These are phyloP conservation scores for Incurvaria masculella DNA, from an alignment of 2,888 invertebrate genomes.

Conservation along the genomic window DNA sequence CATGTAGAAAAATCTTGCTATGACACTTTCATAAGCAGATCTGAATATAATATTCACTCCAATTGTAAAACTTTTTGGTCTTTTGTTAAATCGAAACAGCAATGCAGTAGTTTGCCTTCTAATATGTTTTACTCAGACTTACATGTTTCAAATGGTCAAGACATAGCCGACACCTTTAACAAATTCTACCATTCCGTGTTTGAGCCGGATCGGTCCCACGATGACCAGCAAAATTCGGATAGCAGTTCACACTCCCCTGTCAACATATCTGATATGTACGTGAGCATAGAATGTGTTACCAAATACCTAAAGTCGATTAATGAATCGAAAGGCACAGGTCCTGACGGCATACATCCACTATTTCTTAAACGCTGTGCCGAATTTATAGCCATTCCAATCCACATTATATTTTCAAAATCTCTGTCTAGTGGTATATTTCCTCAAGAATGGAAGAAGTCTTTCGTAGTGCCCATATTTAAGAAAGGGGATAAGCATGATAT, in stretches of 20 bases:
- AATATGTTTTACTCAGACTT: too few species aligned
- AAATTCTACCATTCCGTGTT: not conserved
- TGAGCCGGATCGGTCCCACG: not conserved
- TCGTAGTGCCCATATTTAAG: slow-evolving; percentile 15
- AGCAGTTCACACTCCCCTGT: too few species aligned
- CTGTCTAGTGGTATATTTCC: not conserved
- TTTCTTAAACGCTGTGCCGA: slow-evolving; percentile 2
- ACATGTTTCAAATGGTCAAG: not conserved
- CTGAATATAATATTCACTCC: not conserved
- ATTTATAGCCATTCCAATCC: slow-evolving; percentile 1
- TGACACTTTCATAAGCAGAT: not conserved
- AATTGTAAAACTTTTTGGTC: not conserved
- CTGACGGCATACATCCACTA: slow-evolving; percentile 7
- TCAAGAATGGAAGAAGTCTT: slow-evolving; percentile 10
- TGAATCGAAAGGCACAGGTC: slow-evolving; percentile 1
- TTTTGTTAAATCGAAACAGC: not conserved
- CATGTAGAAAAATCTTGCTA: not conserved
- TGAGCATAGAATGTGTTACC: too few species aligned
- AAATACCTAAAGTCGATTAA: too few species aligned
- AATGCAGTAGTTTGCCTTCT: too few species aligned
- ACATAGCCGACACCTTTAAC: not conserved
- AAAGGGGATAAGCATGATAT: slow-evolving; percentile 6
- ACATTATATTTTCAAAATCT: slow-evolving; percentile 2
- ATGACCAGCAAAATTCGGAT: too few species aligned
- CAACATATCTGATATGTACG: too few species aligned